These are phyloP conservation scores for Protaetia brevitarsis DNA, from an alignment of 1,140 invertebrate genomes.

Conservation along the genomic window DNA sequence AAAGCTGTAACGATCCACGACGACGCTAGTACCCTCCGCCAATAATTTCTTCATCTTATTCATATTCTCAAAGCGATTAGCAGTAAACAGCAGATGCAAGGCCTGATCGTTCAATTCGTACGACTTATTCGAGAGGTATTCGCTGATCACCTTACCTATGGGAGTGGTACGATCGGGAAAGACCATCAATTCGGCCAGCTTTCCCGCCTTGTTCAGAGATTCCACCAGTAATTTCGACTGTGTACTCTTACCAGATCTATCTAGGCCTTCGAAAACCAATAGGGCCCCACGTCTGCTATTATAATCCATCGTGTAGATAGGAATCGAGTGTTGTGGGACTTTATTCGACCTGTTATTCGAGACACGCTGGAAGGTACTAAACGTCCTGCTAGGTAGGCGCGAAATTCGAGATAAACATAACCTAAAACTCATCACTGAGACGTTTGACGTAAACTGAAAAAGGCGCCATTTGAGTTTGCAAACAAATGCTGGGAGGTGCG, in stretches of 20 bases:
- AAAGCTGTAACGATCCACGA: constrained; percentile 88
- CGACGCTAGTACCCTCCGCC: constrained; percentile 68
- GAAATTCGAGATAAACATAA: neutral
- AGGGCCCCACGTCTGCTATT: constrained; percentile 55
- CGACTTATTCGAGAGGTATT: constrained; percentile 69
- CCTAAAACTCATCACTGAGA: neutral
- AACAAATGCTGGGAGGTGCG: no score
- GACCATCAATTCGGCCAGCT: constrained; percentile 52
- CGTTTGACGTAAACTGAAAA: neutral
- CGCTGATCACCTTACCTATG: constrained; percentile 80
- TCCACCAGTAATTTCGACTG: constrained; percentile 71
- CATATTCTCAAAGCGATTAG: constrained; percentile 88
- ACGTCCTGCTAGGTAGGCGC: neutral
- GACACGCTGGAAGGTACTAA: neutral
- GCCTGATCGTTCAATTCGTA: constrained; percentile 72
- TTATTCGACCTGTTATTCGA: neutral
- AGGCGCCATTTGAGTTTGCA: no score
- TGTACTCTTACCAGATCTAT: constrained; percentile 89
- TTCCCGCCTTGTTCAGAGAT: constrained; percentile 48
- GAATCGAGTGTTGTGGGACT: neutral
- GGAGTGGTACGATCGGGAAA: constrained; percentile 72
- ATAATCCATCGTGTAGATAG: neutral
- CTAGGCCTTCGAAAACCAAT: constrained; percentile 88
- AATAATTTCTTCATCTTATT: constrained; percentile 66
- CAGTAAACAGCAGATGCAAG: constrained; percentile 88